Percentiles rank a stretch among this genome's conserved stretches.
Evolutionary conservation across 2,797 vertebrate species (phyloP).

Genomic region (Acanthurus lineatus): DNA sequence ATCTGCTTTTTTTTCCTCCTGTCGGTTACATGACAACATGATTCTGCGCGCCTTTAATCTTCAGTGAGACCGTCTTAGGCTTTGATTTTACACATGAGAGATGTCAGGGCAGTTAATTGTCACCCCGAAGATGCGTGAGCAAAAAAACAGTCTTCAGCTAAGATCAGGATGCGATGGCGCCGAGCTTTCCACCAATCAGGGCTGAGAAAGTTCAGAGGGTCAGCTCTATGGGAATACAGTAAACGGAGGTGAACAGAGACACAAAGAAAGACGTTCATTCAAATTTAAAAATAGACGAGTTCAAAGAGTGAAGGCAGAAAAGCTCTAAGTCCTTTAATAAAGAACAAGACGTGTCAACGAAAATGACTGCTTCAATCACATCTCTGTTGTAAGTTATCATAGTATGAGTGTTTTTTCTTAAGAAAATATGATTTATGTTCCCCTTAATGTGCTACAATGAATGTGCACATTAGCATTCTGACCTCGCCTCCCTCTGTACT

Average conservation of each 20-base stretch:
- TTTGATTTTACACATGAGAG: constrained; percentile 48
- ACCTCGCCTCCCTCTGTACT: constrained; percentile 62
- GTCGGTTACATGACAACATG: constrained; percentile 16
- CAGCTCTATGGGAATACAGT: constrained; percentile 14
- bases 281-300: constrained; percentile 9
- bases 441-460: constrained; percentile 64
- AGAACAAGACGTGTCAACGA: constrained; percentile 6
- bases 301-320: constrained; percentile 12
- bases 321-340: not conserved
- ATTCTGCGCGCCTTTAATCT: constrained; percentile 35
- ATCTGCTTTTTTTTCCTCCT: constrained; percentile 4
- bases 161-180: constrained; percentile 26
- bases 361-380: constrained; percentile 33
- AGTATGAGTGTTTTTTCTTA: constrained; percentile 29
- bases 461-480: constrained; percentile 62
- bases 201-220: constrained; percentile 31
- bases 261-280: constrained; percentile 23
- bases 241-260: constrained; percentile 21
- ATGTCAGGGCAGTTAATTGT: constrained; percentile 50
- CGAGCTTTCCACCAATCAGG: constrained; percentile 35
- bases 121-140: constrained; percentile 22
- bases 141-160: constrained; percentile 7
- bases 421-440: constrained; percentile 72
- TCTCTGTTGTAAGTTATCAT: constrained; percentile 35
- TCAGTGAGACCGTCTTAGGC: constrained; percentile 5